Base-by-base conservation (phyloP, 2,888 invertebrate species). In the Rhingia campestris region DNA sequence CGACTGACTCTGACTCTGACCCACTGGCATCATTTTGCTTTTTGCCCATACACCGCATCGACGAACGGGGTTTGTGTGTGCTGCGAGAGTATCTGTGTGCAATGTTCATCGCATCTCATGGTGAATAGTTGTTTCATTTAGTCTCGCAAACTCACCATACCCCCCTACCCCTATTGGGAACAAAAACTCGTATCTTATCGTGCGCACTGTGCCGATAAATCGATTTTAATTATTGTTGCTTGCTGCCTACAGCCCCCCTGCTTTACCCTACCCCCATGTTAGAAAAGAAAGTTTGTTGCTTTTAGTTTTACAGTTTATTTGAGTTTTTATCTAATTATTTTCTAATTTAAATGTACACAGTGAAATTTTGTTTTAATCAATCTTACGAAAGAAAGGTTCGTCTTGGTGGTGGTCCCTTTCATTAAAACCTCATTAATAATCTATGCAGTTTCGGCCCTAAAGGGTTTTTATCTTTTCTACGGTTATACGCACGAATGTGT, bases 1-100 rank as follows among this genome's bases (percentile, higher is more conserved):
- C 49, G 9, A 22, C 30, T 47, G 80, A 84, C 84, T 76, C 67
- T 76, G 90, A 90, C 90, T 91, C 89, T 91, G 90, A 90, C 91
- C 91, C 88, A 90, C 90, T 90, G 90, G 90, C 90, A 90, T 88
- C 89, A 88, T 89, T 90, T 90, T 86, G 77, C 64, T 79, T 76
- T 66, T 73, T 82, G 74, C 82, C 66, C 59, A 14, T 22, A 56
- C 45, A 67, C 69, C 74, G 75, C 81, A 81, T 75, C 66, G 80
- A 63, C 66, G 51, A 41, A 66, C 66, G 12, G 37, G 35, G 12
- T 51, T 49, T 39, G 12, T 12, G 47, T 9, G 4, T 35, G 4
- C 58, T 35, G 30, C 30, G 7, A 14, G 5, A 9, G 54, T 37
- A 35, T 66, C 33, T 59, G 22, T 53, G 22, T 63, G 6, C 39